Conservation (phyloP, 1,140 invertebrate genomes). For the Drosophila watanabei region DNA sequence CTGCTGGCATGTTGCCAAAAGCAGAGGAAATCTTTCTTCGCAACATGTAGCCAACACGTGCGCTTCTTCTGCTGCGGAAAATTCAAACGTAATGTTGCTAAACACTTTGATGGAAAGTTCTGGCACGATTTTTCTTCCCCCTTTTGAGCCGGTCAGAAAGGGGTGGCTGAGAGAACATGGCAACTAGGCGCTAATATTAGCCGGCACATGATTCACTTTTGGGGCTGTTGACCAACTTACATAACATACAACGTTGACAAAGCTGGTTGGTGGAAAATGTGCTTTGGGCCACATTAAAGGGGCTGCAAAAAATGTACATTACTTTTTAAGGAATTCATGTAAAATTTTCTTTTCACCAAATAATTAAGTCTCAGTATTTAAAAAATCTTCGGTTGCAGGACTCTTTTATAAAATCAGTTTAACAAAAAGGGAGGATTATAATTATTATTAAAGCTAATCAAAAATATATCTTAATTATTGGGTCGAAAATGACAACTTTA, state of each 20-base stretch:
- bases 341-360: no score
- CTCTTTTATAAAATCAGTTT: no score
- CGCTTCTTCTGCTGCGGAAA: slow-evolving; percentile 3
- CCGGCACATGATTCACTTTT: slow-evolving; percentile 27
- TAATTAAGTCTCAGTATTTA: no score
- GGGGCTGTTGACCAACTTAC: slow-evolving; percentile 25
- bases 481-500: not conserved
- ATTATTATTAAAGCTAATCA: no score
- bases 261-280: slow-evolving; percentile 1
- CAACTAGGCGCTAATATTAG: slow-evolving; percentile 23
- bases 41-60: slow-evolving; percentile 38
- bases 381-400: no score
- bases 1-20: slow-evolving; percentile 37
- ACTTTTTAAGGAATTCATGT: not conserved
- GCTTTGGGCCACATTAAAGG: not conserved
- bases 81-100: slow-evolving; percentile 15
- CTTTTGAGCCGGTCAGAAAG: not conserved
- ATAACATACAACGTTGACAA: slow-evolving; percentile 2
- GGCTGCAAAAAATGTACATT: not conserved
- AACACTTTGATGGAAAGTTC: slow-evolving; percentile 23
- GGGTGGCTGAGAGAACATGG: slow-evolving; percentile 14
- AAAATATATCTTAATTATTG: not conserved
- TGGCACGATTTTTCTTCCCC: slow-evolving; percentile 13
- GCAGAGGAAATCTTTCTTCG: slow-evolving; percentile 10
- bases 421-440: no score